Evolutionary conservation across 2,113 vertebrate species (phyloP).

Genomic region (Macrotus californicus): DNA sequence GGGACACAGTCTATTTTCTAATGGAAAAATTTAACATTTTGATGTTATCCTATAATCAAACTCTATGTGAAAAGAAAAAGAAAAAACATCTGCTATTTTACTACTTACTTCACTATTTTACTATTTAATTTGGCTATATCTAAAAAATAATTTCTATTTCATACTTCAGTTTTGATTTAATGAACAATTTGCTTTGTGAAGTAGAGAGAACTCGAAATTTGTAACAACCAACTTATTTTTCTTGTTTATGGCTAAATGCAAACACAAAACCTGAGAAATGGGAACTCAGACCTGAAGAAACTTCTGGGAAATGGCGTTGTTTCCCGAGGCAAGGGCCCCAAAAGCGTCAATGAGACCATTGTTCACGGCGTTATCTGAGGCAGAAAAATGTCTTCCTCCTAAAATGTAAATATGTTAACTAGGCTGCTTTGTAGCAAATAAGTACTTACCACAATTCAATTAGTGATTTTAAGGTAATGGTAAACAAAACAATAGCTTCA

Average conservation of each 20-base stretch:
- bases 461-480: background rate
- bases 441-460: background rate
- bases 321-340: constrained; percentile 64
- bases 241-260: background rate
- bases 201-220: background rate
- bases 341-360: constrained; percentile 77
- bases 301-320: constrained; percentile 62
- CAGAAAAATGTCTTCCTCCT: constrained; percentile 65
- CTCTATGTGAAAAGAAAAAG: background rate
- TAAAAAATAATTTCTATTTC: background rate
- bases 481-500: background rate
- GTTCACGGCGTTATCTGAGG: constrained; percentile 55
- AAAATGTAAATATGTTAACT: constrained; percentile 27
- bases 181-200: background rate
- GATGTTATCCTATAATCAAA: background rate
- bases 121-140: background rate
- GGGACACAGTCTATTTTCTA: background rate
- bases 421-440: background rate
- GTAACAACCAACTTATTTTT: background rate
- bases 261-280: background rate
- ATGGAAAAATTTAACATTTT: background rate
- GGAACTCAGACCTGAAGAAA: constrained; percentile 77
- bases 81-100: background rate
- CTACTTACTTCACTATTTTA: background rate
- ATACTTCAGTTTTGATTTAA: background rate